Evolutionary conservation across 1,140 invertebrate species (phyloP).

Genomic region (Lordiphosa clarofinis): DNA sequence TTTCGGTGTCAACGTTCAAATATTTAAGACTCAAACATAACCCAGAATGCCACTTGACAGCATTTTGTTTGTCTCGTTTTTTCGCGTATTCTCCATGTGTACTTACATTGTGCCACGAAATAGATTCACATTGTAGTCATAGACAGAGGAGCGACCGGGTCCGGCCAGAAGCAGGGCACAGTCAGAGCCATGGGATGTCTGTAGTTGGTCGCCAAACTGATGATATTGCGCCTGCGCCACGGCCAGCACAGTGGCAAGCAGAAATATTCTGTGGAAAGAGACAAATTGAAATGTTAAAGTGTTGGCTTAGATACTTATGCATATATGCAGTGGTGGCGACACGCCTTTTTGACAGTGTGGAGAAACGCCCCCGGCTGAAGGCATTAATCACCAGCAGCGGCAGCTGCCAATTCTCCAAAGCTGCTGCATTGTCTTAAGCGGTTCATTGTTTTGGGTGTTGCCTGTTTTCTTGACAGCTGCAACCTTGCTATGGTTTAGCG

Average conservation of each 20-base stretch:
- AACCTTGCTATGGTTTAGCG: constrained; percentile 51
- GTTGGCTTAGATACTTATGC: background rate
- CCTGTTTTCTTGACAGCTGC: constrained; percentile 45
- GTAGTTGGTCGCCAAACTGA: constrained; percentile 66
- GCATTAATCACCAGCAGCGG: constrained; percentile 36
- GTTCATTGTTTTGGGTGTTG: constrained; percentile 37
- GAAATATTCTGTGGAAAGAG: constrained; percentile 61
- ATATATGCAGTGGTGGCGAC: constrained; percentile 12
- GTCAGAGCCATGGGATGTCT: constrained; percentile 80
- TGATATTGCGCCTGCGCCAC: constrained; percentile 61
- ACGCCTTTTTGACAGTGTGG: constrained; percentile 40
- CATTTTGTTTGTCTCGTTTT: constrained; percentile 14
- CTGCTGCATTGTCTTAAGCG: constrained; percentile 34
- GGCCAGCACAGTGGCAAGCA: constrained; percentile 32
- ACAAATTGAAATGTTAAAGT: constrained; percentile 35
- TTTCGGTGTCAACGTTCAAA: constrained; percentile 42
- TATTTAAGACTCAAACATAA: constrained; percentile 50
- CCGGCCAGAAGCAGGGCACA: constrained; percentile 88
- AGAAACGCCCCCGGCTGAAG: constrained; percentile 36
- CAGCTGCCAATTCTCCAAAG: constrained; percentile 3
- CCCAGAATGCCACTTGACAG: constrained; percentile 38
- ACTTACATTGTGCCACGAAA: constrained; percentile 86
- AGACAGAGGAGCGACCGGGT: constrained; percentile 87
- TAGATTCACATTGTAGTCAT: constrained; percentile 90
- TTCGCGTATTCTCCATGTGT: constrained; percentile 38